Conservation (phyloP, 2,113 vertebrate genomes). For the Electrona antarctica region DNA sequence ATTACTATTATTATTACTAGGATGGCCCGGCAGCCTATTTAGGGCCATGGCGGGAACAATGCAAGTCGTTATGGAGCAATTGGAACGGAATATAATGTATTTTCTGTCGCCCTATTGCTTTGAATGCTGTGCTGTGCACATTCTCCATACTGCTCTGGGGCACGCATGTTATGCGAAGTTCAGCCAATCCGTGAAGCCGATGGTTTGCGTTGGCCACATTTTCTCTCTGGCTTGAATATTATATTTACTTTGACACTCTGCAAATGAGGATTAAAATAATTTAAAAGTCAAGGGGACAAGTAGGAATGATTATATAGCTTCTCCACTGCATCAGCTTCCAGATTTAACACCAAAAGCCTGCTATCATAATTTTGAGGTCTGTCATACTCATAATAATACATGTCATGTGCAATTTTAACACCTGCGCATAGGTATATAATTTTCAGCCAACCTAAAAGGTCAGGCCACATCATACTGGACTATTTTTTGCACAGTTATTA, state of each 20-base stretch:
- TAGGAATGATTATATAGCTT: slow-evolving; percentile 28
- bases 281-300: slow-evolving; percentile 44
- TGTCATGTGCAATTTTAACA: background rate
- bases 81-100: no score
- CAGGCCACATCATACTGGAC: background rate
- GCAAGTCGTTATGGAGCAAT: no score
- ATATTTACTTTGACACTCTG: slow-evolving; percentile 68
- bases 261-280: slow-evolving; percentile 52
- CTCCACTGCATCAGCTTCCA: slow-evolving; percentile 6
- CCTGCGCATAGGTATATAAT: background rate
- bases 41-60: no score
- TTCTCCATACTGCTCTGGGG: no score
- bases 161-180: no score
- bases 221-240: slow-evolving; percentile 44
- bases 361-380: background rate
- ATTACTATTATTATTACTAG: background rate
- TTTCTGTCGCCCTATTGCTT: no score
- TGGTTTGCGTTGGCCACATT: no score
- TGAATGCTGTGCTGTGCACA: no score
- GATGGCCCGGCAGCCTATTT: no score
- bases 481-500: background rate
- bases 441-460: background rate
- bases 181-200: no score
- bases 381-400: background rate
- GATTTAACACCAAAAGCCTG: slow-evolving; percentile 9